Evolutionary conservation across 2,113 vertebrate genomes (phyloP).

Genomic region (Polypterus bichir): DNA sequence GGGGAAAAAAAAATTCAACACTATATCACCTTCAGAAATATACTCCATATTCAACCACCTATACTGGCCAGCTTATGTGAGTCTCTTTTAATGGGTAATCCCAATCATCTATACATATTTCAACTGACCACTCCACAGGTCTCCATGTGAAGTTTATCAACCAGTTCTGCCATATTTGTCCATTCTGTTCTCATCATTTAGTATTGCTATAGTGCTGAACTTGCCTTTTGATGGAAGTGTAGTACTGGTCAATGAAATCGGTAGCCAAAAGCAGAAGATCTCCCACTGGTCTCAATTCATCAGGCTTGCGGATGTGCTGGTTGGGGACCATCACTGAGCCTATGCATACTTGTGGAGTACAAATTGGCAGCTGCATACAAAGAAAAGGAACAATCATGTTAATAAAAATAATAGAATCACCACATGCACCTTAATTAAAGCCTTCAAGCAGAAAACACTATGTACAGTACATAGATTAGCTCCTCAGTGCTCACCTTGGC

Average conservation of each 20-base stretch:
- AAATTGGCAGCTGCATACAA: slow-evolving; percentile 57
- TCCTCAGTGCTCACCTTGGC: no score
- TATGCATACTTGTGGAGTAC: slow-evolving; percentile 69
- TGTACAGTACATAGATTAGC: no score
- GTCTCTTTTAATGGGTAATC: no score
- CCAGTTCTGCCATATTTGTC: not conserved
- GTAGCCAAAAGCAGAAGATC: slow-evolving; percentile 76
- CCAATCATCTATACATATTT: no score
- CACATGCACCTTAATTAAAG: no score
- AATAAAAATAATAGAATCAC: no score
- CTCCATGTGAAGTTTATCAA: not conserved
- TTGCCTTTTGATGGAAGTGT: slow-evolving; percentile 89
- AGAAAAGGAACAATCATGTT: not conserved
- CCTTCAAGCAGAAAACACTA: no score
- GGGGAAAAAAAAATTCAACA: slow-evolving; percentile 3
- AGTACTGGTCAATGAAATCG: slow-evolving; percentile 95
- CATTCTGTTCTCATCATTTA: not conserved
- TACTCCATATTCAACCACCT: no score
- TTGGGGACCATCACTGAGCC: slow-evolving; percentile 76
- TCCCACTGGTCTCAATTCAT: slow-evolving; percentile 63
- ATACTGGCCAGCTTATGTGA: no score
- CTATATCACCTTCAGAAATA: no score
- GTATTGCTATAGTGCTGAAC: not conserved
- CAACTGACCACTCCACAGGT: no score
- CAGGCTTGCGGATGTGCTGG: slow-evolving; percentile 55